These are phyloP conservation scores for Melieria crassipennis DNA, from an alignment of 2,888 invertebrate species.

Conservation along the genomic window DNA sequence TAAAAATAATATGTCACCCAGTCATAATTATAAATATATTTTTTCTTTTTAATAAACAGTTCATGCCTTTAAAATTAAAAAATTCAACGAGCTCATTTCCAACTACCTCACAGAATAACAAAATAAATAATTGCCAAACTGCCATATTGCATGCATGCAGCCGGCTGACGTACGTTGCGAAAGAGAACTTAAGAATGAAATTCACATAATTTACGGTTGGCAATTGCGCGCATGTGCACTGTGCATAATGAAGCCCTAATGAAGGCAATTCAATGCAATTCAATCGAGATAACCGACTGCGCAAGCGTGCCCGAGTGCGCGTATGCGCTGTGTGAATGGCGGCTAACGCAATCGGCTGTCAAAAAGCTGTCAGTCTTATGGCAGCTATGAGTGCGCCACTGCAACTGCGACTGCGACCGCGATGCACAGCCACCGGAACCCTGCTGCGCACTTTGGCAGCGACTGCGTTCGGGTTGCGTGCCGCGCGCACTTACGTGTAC, in stretches of 20 bases:
- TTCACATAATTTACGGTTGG: conserved; percentile 27
- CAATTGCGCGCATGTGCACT: conserved; percentile 12
- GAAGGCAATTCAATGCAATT: conserved; percentile 23
- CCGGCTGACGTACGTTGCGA: background rate
- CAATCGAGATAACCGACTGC: background rate
- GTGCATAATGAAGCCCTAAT: conserved; percentile 32
- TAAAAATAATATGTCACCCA: no score
- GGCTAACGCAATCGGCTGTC: no score
- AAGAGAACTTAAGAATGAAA: conserved; percentile 14
- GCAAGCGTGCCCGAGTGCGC: conserved; percentile 2
- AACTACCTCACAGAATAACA: no score
- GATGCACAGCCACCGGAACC: background rate
- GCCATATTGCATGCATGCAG: background rate
- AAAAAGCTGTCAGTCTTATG: no score
- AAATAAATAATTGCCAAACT: background rate
- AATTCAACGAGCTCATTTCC: no score
- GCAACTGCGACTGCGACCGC: background rate
- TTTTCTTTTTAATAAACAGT: no score
- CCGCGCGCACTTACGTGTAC: background rate
- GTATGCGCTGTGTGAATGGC: background rate
- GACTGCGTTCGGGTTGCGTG: background rate
- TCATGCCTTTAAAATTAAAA: no score
- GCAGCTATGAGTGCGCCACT: background rate
- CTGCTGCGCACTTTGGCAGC: background rate
- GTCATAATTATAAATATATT: no score